Base-by-base conservation (phyloP, 2,797 vertebrate species). In the Notolepis coatsorum region DNA sequence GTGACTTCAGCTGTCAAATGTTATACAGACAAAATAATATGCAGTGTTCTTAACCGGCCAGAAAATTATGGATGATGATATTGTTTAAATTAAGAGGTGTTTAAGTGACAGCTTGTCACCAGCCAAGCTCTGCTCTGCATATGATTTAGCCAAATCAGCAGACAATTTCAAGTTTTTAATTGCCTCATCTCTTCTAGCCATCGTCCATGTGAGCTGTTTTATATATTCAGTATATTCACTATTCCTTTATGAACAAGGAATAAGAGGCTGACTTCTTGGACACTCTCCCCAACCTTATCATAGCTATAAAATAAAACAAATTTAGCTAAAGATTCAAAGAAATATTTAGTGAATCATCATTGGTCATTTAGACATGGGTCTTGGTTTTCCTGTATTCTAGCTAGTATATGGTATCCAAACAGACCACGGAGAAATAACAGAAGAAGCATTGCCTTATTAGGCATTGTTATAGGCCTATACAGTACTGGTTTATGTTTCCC, bases 401-500 rank as follows among this genome's bases (percentile, higher is more conserved):
- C n/a, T n/a, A 50, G 59, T 50, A 55, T 71, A 30, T 53, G 38
- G 61, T 52, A 55, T 76, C 62, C 5, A 61, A 77, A 81, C 77
- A 69, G 58, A 68, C 56, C 18, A 35, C 5, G 24, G 56, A 71
- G 37, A 53, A 73, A 59, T 52, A 68, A 59, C 61, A 75, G 56
- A 78, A 58, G 65, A 55, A 48, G 10, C 59, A 61, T 75, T 57
- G 7, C 90, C 89, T 79, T 90, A 89, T 90, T 84, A 76, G 89
- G 89, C 58, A 45, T 75, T 89, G 88, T 83, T 88, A 79, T 78
- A 78, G 53, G 63, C 35, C 30, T 59, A 77, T 81, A 73, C 72
- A 73, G 69, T 72, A 79, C 55, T 58, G 5, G 84, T 84, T 89
- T 88, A 74, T 71, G 82, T 85, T 77, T 76, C 54, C 18, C 63